A percentile compares a stretch with the other conserved stretches of the same genome.
phyloP scores from a whole-genome alignment of 2,888 invertebrate species.

The Chymomyza procnemis region DNA sequence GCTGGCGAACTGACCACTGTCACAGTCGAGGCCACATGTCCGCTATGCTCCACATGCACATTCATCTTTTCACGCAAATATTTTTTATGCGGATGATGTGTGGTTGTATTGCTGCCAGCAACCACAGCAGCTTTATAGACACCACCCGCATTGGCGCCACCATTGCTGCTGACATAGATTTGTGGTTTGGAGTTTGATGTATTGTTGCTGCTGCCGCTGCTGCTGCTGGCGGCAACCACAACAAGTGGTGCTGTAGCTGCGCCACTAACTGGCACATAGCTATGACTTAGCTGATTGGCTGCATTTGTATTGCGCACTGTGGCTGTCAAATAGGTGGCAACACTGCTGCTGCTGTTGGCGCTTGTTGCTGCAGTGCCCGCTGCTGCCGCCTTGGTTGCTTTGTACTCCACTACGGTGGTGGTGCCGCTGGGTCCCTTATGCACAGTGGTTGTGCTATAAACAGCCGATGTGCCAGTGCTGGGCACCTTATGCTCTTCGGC shows the following conservation, averaged over 20 bases:
- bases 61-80: conserved; percentile 78
- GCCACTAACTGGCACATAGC: not conserved
- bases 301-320: conserved; percentile 18
- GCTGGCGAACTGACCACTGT: conserved; percentile 76
- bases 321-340: conserved; percentile 9
- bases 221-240: conserved; percentile 34
- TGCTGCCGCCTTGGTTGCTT: conserved; percentile 60
- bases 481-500: not conserved
- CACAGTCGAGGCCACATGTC: conserved; percentile 62
- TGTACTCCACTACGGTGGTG: conserved; percentile 78
- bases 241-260: conserved; percentile 22
- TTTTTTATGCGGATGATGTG: conserved; percentile 79
- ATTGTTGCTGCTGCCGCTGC: conserved; percentile 37
- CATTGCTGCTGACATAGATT: conserved; percentile 57
- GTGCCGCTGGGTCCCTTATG: conserved; percentile 78
- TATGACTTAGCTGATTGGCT: conserved; percentile 29
- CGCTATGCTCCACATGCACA: conserved; percentile 75
- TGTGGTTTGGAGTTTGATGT: conserved; percentile 29
- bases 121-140: conserved; percentile 28
- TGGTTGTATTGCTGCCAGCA: conserved; percentile 28
- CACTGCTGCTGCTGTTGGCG: conserved; percentile 28
- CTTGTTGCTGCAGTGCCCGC: not conserved
- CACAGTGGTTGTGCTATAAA: conserved; percentile 76
- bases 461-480: conserved; percentile 31
- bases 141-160: conserved; percentile 34